These are phyloP conservation scores for Phallusia fumigata DNA, from an alignment of 23 tunicate species.

Conservation along the genomic window DNA sequence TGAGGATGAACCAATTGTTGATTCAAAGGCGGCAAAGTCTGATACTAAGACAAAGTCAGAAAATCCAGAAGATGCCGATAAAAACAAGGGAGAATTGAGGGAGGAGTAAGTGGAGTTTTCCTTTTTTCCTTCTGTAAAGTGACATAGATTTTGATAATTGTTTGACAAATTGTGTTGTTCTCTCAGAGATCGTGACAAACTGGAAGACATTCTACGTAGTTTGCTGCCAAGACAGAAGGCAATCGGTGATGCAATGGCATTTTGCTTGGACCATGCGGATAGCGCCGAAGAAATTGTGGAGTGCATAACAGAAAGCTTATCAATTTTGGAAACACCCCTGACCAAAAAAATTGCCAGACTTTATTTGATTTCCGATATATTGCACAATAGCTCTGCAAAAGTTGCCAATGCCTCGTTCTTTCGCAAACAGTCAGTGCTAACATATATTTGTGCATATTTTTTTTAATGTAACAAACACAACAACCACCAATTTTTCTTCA, in stretches of 20 bases:
- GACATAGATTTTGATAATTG: no score
- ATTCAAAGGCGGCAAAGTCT: neutral
- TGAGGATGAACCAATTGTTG: slow-evolving; percentile 59
- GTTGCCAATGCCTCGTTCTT: slow-evolving; percentile 94
- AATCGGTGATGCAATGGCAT: slow-evolving; percentile 88
- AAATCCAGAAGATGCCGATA: slow-evolving; percentile 50
- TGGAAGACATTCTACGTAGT: slow-evolving; percentile 83
- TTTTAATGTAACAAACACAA: no score
- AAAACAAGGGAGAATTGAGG: slow-evolving; percentile 48
- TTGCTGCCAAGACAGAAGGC: slow-evolving; percentile 70
- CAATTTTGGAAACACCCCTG: slow-evolving; percentile 86
- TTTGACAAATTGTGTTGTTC: neutral
- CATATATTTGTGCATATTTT: neutral
- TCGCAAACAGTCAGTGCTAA: slow-evolving; percentile 68
- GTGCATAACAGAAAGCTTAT: slow-evolving; percentile 81
- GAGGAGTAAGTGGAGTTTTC: slow-evolving; percentile 92
- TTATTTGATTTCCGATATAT: slow-evolving; percentile 79
- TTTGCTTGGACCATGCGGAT: slow-evolving; percentile 90
- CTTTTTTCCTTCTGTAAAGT: neutral
- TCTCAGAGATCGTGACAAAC: slow-evolving; percentile 77
- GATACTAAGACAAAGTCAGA: slow-evolving; percentile 18
- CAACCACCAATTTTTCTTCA: neutral
- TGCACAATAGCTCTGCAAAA: slow-evolving; percentile 93
- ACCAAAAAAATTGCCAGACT: slow-evolving; percentile 89
- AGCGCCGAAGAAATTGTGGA: slow-evolving; percentile 96